Evolutionary conservation across 2,113 vertebrate species (phyloP).

Genomic region (Cnemophilus loriae): DNA sequence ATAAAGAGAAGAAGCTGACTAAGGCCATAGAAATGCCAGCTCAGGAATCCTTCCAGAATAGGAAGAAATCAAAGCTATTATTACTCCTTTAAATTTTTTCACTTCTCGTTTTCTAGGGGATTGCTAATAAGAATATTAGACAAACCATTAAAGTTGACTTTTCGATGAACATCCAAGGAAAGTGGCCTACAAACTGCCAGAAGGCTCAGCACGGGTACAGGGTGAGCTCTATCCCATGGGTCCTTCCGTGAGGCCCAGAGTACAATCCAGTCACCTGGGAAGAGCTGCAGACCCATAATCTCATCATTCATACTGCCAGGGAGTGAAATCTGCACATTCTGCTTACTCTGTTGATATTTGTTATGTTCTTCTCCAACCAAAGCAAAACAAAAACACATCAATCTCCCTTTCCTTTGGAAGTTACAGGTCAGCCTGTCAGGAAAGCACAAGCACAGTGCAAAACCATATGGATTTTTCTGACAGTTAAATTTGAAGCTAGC

Average conservation of each 20-base stretch:
- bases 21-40: not conserved
- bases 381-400: not conserved
- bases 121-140: not conserved
- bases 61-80: not conserved
- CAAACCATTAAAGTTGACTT: not conserved
- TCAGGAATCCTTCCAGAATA: not conserved
- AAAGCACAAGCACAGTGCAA: not conserved
- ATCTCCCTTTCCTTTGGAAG: not conserved
- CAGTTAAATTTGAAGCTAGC: not conserved
- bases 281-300: not conserved
- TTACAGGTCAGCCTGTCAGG: not conserved
- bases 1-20: not conserved
- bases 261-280: not conserved
- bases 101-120: not conserved
- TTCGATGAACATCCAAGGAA: not conserved
- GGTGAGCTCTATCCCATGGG: not conserved
- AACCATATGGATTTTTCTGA: not conserved
- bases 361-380: not conserved
- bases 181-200: not conserved
- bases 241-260: not conserved
- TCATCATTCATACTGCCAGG: not conserved
- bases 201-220: not conserved
- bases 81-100: not conserved
- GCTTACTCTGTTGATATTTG: not conserved
- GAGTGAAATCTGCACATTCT: not conserved